Evolutionary conservation across 2,113 vertebrate genomes (phyloP).

Genomic region (Erythrocercus mccallii): DNA sequence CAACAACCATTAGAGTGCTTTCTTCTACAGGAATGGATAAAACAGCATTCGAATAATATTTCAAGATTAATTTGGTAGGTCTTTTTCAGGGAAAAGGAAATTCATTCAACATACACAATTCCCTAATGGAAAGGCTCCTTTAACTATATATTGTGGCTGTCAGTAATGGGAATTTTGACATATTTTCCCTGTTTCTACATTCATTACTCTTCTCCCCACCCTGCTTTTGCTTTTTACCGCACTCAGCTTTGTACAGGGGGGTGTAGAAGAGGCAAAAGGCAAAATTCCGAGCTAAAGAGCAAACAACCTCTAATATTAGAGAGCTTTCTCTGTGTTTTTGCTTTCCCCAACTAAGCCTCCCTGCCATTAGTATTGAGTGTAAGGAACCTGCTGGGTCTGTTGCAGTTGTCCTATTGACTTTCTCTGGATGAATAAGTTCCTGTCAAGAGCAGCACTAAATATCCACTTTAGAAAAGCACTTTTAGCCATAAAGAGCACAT

Average conservation of each 20-base stretch:
- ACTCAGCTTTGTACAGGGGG: background rate
- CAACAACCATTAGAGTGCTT: background rate
- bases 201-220: background rate
- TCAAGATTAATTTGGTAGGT: background rate
- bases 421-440: conserved; percentile 51
- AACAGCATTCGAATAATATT: background rate
- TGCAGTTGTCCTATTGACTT: conserved; percentile 56
- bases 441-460: conserved; percentile 56
- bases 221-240: background rate
- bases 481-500: conserved; percentile 40
- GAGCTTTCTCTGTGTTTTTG: background rate
- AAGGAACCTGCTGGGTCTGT: conserved; percentile 28
- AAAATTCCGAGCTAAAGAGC: background rate
- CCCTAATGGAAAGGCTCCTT: background rate
- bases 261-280: background rate
- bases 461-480: conserved; percentile 52
- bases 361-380: conserved; percentile 9
- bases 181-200: background rate
- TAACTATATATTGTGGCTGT: background rate
- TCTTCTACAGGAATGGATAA: background rate
- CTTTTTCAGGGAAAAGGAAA: background rate
- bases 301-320: background rate
- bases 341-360: background rate
- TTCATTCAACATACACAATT: background rate
- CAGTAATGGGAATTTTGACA: background rate